A percentile compares a stretch with the other conserved stretches of the same genome.
These are phyloP conservation scores for Clupea harengus DNA, from an alignment of 2,113 vertebrate species.

Conservation along the genomic window DNA sequence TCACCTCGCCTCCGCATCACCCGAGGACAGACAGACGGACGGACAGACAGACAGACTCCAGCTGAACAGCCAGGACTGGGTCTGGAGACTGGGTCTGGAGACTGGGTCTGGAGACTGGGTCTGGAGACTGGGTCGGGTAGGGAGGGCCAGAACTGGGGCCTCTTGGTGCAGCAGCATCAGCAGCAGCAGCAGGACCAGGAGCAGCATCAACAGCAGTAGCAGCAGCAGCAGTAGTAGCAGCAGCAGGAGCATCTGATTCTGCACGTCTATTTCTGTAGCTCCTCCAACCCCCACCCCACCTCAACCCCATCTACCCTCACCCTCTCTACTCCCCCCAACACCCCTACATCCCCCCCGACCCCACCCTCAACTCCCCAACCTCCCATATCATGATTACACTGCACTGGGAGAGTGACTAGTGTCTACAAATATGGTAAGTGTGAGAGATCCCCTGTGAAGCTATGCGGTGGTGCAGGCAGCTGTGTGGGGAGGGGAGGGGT, in stretches of 20 bases:
- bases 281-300: not conserved
- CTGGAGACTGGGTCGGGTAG: no score
- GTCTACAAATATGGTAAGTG: constrained; percentile 80
- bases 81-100: no score
- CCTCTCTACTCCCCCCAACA: not conserved
- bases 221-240: not conserved
- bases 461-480: constrained; percentile 15
- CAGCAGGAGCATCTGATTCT: constrained; percentile 67
- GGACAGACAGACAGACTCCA: not conserved
- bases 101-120: no score
- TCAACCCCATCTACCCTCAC: not conserved
- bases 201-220: not conserved
- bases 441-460: constrained; percentile 12
- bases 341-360: no score
- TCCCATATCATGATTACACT: constrained; percentile 76
- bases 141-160: not conserved
- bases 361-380: not conserved
- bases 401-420: constrained; percentile 51
- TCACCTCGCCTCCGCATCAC: no score
- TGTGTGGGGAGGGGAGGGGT: constrained; percentile 21
- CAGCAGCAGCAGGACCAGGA: no score
- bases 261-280: constrained; percentile 78
- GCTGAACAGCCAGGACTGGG: not conserved
- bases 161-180: no score
- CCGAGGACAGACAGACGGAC: no score